Percentiles rank a stretch among this genome's conserved stretches.
Conservation (phyloP, 1,140 invertebrate genomes). For the Hypsibius dujardini region DNA sequence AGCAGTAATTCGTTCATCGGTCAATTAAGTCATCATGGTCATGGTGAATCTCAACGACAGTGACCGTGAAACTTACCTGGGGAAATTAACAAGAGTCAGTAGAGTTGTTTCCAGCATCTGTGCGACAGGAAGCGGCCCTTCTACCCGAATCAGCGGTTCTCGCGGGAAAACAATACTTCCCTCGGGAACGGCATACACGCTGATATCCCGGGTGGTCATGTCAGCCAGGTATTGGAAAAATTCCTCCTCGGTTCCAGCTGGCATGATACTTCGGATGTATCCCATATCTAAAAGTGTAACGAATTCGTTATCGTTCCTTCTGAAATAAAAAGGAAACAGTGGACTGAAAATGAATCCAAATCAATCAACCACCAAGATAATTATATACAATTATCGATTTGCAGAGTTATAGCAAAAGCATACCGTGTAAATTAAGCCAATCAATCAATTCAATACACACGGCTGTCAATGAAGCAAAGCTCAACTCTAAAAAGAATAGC, state of each 20-base stretch:
- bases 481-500: too few species aligned
- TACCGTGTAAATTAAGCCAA: too few species aligned
- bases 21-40: too few species aligned
- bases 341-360: too few species aligned
- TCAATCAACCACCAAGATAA: too few species aligned
- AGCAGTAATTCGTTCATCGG: slow-evolving; percentile 9
- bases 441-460: too few species aligned
- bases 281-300: slow-evolving; percentile 93
- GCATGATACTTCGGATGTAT: slow-evolving; percentile 69
- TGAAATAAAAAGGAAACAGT: too few species aligned
- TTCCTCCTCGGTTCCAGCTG: slow-evolving; percentile 59
- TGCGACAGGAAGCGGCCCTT: slow-evolving; percentile 84
- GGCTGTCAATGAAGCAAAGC: too few species aligned
- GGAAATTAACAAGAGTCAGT: slow-evolving; percentile 87
- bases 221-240: slow-evolving; percentile 75
- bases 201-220: slow-evolving; percentile 66
- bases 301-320: too few species aligned
- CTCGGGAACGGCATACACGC: slow-evolving; percentile 75
- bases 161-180: slow-evolving; percentile 95
- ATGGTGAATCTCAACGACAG: too few species aligned
- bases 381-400: too few species aligned
- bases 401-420: too few species aligned
- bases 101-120: slow-evolving; percentile 92
- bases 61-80: slow-evolving; percentile 53
- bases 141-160: slow-evolving; percentile 73